Base-by-base conservation (phyloP, 2,888 invertebrate species). In the Metacarcinus magister region DNA sequence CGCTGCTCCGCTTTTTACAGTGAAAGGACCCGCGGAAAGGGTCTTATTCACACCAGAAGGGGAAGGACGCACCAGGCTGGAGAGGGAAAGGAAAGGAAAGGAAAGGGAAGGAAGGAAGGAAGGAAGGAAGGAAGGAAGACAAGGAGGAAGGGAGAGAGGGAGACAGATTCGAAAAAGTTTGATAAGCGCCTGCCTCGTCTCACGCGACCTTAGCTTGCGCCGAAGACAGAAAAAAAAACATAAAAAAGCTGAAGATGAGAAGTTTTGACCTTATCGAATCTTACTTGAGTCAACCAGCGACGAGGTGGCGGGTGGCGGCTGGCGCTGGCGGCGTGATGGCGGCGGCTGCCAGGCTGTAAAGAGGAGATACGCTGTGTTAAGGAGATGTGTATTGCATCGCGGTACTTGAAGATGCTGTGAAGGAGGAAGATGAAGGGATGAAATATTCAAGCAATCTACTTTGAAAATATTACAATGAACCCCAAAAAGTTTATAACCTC, bases 121-220 rank as follows among this genome's bases (percentile, higher is more conserved):
- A n/a, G n/a, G 23, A 19, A 67, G 16, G 13, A 19, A 67, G 60
- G 60, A 19, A 23, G 60, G 4, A 19, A 67, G 5, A n/a, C 7
- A n/a, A 23, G n/a, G 67, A 67, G 67, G 7, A 23, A 67, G 67
- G 67, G 67, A n/a, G n/a, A n/a, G 7, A 67, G n/a, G 67, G 67
- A n/a, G 67, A 67, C 67, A 67, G 67, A 67, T 67, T 67, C 67
- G 23, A n/a, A n/a, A n/a, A 67, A 67, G 67, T 67, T n/a, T n/a
- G n/a, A 67, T n/a, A 67, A 67, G n/a, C 67, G n/a, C 3, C n/a
- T 23, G 67, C 67, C 67, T n/a, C 48, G 16, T 54, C 54, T 54
- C 54, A 54, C 54, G 67, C 67, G n/a, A 67, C 67, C 67, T 67
- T n/a, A n/a, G 67, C n/a, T 67, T 67, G 67, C 0, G 67, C 67